A percentile compares a stretch with the other conserved stretches of the same genome.
Evolutionary conservation across 1,140 invertebrate species (phyloP).

Genomic region (Drosophila mayri): DNA sequence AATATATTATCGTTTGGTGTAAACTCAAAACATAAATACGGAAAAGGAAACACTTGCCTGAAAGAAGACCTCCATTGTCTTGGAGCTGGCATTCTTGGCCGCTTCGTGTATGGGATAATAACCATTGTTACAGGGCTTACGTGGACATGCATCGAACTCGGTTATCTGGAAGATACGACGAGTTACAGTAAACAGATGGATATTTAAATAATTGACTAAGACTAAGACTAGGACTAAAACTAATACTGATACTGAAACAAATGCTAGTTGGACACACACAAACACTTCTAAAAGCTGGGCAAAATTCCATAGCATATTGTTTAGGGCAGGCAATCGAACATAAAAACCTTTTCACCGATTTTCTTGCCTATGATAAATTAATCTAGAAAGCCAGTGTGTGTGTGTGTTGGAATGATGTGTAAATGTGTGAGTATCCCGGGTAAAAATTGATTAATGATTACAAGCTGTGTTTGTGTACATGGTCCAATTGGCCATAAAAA

Average conservation of each 20-base stretch:
- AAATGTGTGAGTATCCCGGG: neutral
- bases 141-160: constrained; percentile 89
- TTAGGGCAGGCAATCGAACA: constrained; percentile 52
- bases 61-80: constrained; percentile 91
- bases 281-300: neutral
- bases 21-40: neutral
- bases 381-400: constrained; percentile 14
- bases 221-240: constrained; percentile 1
- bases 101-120: constrained; percentile 96
- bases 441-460: constrained; percentile 62
- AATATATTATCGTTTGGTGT: neutral
- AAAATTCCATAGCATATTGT: constrained; percentile 52
- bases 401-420: constrained; percentile 3
- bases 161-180: constrained; percentile 87
- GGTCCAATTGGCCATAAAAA: constrained; percentile 41
- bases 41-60: constrained; percentile 80
- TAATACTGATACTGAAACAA: constrained; percentile 3
- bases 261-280: constrained; percentile 18
- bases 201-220: constrained; percentile 13
- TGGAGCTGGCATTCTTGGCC: constrained; percentile 93
- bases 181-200: constrained; percentile 38
- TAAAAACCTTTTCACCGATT: constrained; percentile 62
- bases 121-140: constrained; percentile 92
- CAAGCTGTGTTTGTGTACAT: constrained; percentile 18
- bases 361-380: constrained; percentile 63